Evolutionary conservation across 2,113 vertebrate species (phyloP), one percentile per base, ranked within the genome.

Genomic region (Aegypius monachus): DNA sequence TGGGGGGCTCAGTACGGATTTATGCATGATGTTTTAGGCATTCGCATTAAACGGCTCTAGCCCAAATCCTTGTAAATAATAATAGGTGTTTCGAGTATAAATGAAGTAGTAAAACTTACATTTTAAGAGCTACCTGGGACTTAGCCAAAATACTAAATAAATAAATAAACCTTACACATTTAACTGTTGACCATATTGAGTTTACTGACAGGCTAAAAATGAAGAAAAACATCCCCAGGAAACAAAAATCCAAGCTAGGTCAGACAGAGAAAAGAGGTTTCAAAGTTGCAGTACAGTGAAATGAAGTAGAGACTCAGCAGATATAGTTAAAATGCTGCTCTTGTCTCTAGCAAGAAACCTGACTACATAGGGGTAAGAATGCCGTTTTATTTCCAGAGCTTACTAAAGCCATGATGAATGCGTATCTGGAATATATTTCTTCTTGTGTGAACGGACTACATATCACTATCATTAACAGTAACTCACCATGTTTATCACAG

Each of bases 241-340:
- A 72, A 72, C 23, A 67, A 86, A 92, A 87, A 71, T 75, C 58
- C 15, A 10, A 48, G 25, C n/a, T 40, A 66, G 66, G 20, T 74
- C 73, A 94, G 71, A 63, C 14, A 58, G 34, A 90, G 52, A 75
- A 75, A 87, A 83, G 58, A 63, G 9, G 7, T 80, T 96, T 90
- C 26, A 34, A 92, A 92, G 61, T 66, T 92, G 22, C 75, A 88
- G 18, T 36, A 38, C 55, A 81, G 42, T 78, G 73, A 80, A 90
- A 86, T 55, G 81, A 95, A 93, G 81, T 58, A 88, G 63, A 95
- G 62, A 55, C 75, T 92, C 62, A 62, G 81, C 62, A 91, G 89
- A 80, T 59, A 83, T 59, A 83, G 75, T 95, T 96, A 95, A 96
- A 95, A 97, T 96, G 81, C 96, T 95, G 65, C 68, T 74, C 86